A percentile compares a stretch with the other conserved stretches of the same genome.
These are phyloP conservation scores for Peromyscus leucopus DNA, from an alignment of 2,113 vertebrate species.

Conservation along the genomic window DNA sequence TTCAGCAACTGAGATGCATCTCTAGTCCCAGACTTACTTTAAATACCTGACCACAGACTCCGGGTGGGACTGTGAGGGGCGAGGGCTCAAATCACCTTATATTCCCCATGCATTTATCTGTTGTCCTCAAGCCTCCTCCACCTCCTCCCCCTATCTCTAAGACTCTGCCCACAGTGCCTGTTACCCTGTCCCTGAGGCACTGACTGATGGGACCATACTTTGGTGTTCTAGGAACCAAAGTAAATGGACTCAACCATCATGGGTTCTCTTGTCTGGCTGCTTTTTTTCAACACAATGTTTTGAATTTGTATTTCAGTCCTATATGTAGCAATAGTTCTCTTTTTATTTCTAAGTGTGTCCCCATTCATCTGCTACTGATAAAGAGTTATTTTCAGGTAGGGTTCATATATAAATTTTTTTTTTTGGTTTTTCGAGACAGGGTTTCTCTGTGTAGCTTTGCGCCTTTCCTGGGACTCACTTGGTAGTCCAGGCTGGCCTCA, in stretches of 20 bases:
- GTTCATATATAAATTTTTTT: neutral
- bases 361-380: neutral
- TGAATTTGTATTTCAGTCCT: neutral
- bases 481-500: too few species aligned
- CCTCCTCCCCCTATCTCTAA: neutral
- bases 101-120: neutral
- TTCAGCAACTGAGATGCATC: neutral
- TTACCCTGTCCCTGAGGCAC: neutral
- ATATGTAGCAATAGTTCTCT: neutral
- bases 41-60: neutral
- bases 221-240: neutral
- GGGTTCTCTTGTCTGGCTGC: neutral
- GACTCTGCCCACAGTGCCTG: neutral
- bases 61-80: neutral
- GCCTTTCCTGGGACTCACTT: too few species aligned
- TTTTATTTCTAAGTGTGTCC: neutral
- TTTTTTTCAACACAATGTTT: neutral
- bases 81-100: neutral
- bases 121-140: neutral
- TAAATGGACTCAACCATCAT: neutral
- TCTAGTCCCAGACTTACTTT: neutral
- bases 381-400: neutral
- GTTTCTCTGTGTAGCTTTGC: too few species aligned
- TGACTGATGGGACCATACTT: neutral
- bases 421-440: too few species aligned